Evolutionary conservation across 2,797 vertebrate genomes (phyloP), one percentile per base, ranked within the genome.

Genomic region (Helarctos malayanus): DNA sequence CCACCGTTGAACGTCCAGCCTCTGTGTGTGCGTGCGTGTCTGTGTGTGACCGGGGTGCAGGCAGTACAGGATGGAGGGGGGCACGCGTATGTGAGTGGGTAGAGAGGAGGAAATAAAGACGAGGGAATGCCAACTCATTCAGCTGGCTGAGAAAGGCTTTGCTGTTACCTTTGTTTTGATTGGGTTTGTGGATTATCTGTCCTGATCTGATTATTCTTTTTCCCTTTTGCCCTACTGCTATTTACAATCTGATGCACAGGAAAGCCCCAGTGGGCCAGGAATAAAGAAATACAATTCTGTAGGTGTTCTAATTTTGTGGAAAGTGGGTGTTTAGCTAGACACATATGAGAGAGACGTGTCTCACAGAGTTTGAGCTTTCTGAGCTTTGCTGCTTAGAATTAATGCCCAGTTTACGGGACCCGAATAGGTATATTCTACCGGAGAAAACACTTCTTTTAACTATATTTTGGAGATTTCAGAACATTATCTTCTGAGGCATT

Each of bases 391-490:
- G 35, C 21, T 81, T 59, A 71, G 65, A 61, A 57, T 80, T 79
- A 41, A 86, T 9, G 56, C 56, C 29, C 56, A 75, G 21, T n/a
- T 90, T 89, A 92, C 4, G 92, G n/a, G 63, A 68, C 0, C 12
- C 21, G n/a, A 47, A 32, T 32, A 45, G 54, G 19, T 59, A 45
- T 52, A 52, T 90, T 87, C 75, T n/a, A 68, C 35, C 41, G 19
- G 52, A 79, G 38, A 59, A 68, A 83, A 94, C 11, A 4, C 11
- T 23, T 73, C 68, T 93, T 81, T n/a, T 29, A 93, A 89, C 56
- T 69, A 9, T 85, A 83, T 80, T 92, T 92, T 49, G 49, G 29
- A 86, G 29, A 83, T 86, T 82, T 92, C 38, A 68, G 84, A 83
- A 92, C 7, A 71, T 45, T 86, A 45, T 80, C 29, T 69, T 61